Percentiles rank a stretch among this genome's conserved stretches.
These are phyloP conservation scores for Coenobita brevimanus DNA, from an alignment of 1,140 invertebrate species.

Conservation along the genomic window DNA sequence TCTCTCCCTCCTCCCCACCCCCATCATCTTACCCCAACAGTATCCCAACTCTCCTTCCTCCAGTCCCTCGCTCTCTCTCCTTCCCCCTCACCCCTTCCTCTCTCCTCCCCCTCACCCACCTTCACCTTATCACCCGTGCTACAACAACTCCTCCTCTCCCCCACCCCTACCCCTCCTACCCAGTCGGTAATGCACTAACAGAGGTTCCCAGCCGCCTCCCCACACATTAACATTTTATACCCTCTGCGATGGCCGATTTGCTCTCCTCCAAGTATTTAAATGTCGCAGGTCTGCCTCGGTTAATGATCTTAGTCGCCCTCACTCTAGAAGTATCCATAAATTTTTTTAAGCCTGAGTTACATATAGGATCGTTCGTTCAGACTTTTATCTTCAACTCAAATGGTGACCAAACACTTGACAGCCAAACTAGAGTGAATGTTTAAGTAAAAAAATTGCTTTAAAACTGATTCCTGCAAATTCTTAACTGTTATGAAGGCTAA, in stretches of 20 bases:
- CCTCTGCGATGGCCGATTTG: background rate
- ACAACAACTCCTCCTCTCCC: background rate
- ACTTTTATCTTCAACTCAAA: too few relatives aligned
- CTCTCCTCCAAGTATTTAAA: slow-evolving; percentile 10
- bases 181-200: slow-evolving; percentile 16
- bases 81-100: background rate
- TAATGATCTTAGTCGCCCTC: background rate
- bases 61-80: background rate
- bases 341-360: too few relatives aligned
- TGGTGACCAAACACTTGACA: too few relatives aligned
- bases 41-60: background rate
- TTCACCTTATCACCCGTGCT: background rate
- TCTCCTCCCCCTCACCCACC: background rate
- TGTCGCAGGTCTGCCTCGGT: slow-evolving; percentile 2
- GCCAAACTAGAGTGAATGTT: too few relatives aligned
- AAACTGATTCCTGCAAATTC: too few relatives aligned
- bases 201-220: background rate
- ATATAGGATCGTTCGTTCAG: too few relatives aligned
- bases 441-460: too few relatives aligned
- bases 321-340: background rate
- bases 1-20: background rate
- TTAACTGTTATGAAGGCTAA: too few relatives aligned
- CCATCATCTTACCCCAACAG: background rate
- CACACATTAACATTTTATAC: slow-evolving; percentile 23
- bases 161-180: too few relatives aligned